Percentiles rank a stretch among this genome's conserved stretches.
Evolutionary conservation across 2,888 invertebrate genomes (phyloP).

Genomic region (Drosophila flavopinicola): DNA sequence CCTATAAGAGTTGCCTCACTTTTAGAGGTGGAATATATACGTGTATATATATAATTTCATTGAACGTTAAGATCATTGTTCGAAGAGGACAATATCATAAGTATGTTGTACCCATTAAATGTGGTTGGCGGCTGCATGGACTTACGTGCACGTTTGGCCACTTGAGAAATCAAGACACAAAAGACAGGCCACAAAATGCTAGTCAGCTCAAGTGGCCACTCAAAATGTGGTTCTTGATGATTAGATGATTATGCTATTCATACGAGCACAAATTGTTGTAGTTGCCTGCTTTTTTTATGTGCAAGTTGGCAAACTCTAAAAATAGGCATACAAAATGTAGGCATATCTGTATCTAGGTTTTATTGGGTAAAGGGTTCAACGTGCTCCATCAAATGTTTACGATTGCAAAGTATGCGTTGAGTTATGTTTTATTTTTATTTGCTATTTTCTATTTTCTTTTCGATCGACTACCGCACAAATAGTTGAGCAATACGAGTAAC

Average conservation of each 20-base stretch:
- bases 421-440: constrained; percentile 11
- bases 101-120: constrained; percentile 40
- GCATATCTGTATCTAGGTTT: constrained; percentile 3
- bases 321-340: not conserved
- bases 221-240: constrained; percentile 3
- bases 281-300: too few relatives aligned
- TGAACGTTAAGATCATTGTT: not conserved
- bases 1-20: too few relatives aligned
- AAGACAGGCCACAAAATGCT: constrained; percentile 12
- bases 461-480: not conserved
- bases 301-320: too few relatives aligned
- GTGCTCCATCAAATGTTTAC: constrained; percentile 39
- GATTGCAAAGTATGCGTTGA: constrained; percentile 4
- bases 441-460: constrained; percentile 1
- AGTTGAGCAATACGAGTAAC: constrained; percentile 18
- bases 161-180: constrained; percentile 12
- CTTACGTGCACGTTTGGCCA: constrained; percentile 23
- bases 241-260: constrained; percentile 28
- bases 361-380: constrained; percentile 28
- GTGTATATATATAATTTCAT: not conserved
- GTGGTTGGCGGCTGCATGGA: constrained; percentile 20
- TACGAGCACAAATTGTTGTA: too few relatives aligned
- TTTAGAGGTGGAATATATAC: too few relatives aligned
- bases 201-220: constrained; percentile 18
- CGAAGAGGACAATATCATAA: constrained; percentile 9